phyloP scores from a whole-genome alignment of 2,797 vertebrate species.

The Pitangus sulphuratus region DNA sequence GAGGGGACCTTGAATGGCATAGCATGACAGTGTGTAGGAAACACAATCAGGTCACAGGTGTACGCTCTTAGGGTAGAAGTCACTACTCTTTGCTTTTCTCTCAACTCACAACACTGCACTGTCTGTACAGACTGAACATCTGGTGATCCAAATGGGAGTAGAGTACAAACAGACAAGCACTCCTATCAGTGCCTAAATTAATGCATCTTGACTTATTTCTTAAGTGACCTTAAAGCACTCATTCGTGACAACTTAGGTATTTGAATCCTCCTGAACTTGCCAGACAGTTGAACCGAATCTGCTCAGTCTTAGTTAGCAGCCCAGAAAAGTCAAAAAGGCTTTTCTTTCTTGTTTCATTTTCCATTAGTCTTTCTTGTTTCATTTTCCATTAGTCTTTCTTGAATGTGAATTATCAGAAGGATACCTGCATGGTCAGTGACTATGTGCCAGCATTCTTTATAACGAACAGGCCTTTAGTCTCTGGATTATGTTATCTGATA shows the following conservation, averaged over 20 bases:
- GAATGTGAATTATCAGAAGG: background rate
- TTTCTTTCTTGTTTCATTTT: background rate
- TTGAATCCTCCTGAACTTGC: background rate
- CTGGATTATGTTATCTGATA: background rate
- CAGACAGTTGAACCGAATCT: background rate
- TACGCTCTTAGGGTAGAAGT: background rate
- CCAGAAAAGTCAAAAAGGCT: background rate
- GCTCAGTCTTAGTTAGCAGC: background rate
- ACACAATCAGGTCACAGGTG: background rate
- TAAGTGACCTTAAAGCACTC: background rate
- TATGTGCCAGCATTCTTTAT: background rate
- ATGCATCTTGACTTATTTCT: background rate
- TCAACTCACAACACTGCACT: background rate
- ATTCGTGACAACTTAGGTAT: fast-evolving
- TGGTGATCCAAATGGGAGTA: background rate
- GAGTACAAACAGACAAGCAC: background rate
- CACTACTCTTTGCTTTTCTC: background rate
- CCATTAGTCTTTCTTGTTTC: background rate
- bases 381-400: background rate
- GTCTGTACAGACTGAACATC: background rate
- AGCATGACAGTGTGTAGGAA: background rate
- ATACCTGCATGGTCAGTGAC: background rate
- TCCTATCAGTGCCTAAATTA: background rate
- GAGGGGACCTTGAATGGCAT: background rate
- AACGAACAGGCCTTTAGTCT: background rate